Percentiles rank a stretch among this genome's conserved stretches.
Conservation (phyloP, 2,113 vertebrate genomes). For the Pipa parva region DNA sequence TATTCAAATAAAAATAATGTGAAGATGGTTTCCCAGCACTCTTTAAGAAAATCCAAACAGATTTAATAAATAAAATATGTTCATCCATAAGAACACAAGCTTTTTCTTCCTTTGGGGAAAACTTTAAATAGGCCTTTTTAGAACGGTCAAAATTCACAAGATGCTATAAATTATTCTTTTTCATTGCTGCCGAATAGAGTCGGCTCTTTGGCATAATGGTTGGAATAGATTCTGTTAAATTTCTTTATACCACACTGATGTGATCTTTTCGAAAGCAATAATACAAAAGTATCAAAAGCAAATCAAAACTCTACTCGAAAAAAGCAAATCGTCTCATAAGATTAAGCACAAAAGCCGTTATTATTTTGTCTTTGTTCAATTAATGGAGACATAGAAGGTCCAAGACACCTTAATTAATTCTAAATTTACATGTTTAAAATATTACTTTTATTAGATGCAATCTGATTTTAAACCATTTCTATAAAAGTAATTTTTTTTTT, state of each 20-base stretch:
- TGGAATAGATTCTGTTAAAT: slow-evolving; percentile 67
- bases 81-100: slow-evolving; percentile 54
- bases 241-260: slow-evolving; percentile 57
- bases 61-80: slow-evolving; percentile 43
- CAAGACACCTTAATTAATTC: no score
- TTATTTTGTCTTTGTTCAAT: no score
- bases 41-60: slow-evolving; percentile 14
- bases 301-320: slow-evolving; percentile 21
- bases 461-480: no score
- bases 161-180: slow-evolving; percentile 77
- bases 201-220: slow-evolving; percentile 68
- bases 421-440: no score
- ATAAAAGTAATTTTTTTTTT: no score
- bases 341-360: no score
- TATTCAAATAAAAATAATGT: slow-evolving; percentile 41
- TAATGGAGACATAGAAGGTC: no score
- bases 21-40: slow-evolving; percentile 43
- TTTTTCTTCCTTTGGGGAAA: slow-evolving; percentile 62
- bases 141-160: slow-evolving; percentile 71
- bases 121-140: slow-evolving; percentile 70
- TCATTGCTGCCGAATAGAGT: slow-evolving; percentile 71
- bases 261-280: slow-evolving; percentile 51
- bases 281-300: slow-evolving; percentile 52
- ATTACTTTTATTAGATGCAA: no score
- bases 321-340: slow-evolving; percentile 20